Evolutionary conservation across 1,140 invertebrate species (phyloP), one percentile per base, ranked within the genome.

Genomic region (Megalonaias nervosa): DNA sequence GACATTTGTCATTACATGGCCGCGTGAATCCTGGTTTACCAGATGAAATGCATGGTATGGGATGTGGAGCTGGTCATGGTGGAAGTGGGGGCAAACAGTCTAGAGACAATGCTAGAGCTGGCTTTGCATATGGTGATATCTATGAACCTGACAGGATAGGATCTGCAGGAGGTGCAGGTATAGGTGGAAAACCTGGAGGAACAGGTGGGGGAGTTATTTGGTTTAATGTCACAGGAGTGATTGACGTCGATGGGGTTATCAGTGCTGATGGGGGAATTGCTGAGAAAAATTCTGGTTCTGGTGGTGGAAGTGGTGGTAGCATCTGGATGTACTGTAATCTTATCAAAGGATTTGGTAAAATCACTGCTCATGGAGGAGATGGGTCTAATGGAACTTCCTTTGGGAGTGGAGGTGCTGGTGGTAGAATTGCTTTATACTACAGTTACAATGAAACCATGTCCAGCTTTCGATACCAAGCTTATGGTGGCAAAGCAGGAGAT

Each of bases 191-290:
- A 9, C 70, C 72, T 16, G 86, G 85, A 38, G 85, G 86, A 4
- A 69, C 68, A n/a, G 86, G 86, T 19, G 86, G 86, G 16, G 86
- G 86, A 15, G 71, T 84, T 5, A 79, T 87, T 16, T 87, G 86
- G 86, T 85, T 87, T 81, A 87, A 87, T 74, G 86, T 87, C 16
- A 86, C 86, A 26, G 77, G 82, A 11, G 74, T 80, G n/a, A 86
- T 87, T 59, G 70, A 80, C 23, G 85, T 87, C 74, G 86, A 87
- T 75, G 86, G 86, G 17, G 80, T 85, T 69, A 81, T 87, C 19
- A 83, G 80, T 67, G 83, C 85, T 23, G 76, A 81, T 81, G 86
- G 86, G n/a, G 82, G 74, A 17, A 74, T 80, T 74, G 83, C 81
- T 6, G 64, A 67, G 16, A 48, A 11, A 6, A 61, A 26, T 19